These are phyloP conservation scores for Periphyllus acericola DNA, from an alignment of 2,888 invertebrate genomes.

Conservation along the genomic window DNA sequence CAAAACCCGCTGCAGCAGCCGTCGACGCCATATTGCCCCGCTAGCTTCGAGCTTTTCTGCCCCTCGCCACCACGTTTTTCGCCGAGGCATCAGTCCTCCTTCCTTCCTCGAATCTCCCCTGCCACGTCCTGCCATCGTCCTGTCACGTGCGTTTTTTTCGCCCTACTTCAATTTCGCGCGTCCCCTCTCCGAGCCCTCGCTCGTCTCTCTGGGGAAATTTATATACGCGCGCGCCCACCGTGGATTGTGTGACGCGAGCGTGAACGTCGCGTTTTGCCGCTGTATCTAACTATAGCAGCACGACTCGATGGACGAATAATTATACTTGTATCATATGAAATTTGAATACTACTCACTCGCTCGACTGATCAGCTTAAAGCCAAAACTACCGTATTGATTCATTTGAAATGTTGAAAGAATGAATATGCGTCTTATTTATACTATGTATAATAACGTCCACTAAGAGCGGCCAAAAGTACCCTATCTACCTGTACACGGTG, in stretches of 20 bases:
- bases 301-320: neutral
- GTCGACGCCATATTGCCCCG: constrained; percentile 44
- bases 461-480: too few relatives aligned
- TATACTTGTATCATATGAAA: neutral
- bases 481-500: too few relatives aligned
- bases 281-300: neutral
- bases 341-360: too few relatives aligned
- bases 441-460: too few relatives aligned
- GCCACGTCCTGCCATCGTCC: too few relatives aligned
- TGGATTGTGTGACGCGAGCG: neutral
- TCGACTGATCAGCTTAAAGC: too few relatives aligned
- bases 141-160: neutral
- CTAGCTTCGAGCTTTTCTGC: constrained; percentile 11
- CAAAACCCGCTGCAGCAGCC: neutral
- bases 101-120: too few relatives aligned
- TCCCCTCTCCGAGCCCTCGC: neutral
- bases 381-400: too few relatives aligned
- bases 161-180: neutral
- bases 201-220: constrained; percentile 53
- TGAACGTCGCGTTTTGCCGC: too few relatives aligned
- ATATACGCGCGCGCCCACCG: neutral
- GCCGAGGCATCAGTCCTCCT: too few relatives aligned
- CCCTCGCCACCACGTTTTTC: neutral
- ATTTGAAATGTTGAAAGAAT: too few relatives aligned
- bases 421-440: too few relatives aligned